Percentiles rank a stretch among this genome's conserved stretches.
phyloP scores from a whole-genome alignment of 2,113 vertebrate species.

The Stigmatopora nigra region DNA sequence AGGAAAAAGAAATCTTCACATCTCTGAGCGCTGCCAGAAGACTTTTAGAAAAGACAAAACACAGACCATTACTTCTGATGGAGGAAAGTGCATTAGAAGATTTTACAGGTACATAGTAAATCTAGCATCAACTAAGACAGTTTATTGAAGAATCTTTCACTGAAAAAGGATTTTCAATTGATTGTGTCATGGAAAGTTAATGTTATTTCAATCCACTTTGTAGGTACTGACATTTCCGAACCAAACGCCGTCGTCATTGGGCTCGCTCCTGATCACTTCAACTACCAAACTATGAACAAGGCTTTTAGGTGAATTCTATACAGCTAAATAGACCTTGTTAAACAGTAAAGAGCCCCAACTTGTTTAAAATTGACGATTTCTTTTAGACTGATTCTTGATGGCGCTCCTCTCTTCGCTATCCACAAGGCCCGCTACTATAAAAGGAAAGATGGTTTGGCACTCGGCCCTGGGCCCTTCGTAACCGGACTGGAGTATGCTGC shows the following conservation, averaged over 20 bases:
- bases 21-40: slow-evolving; percentile 88
- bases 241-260: slow-evolving; percentile 92
- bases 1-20: slow-evolving; percentile 89
- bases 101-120: slow-evolving; percentile 74
- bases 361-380: neutral
- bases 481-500: slow-evolving; percentile 83
- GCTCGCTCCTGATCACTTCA: slow-evolving; percentile 86
- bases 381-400: slow-evolving; percentile 79
- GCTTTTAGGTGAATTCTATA: slow-evolving; percentile 72
- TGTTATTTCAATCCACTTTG: slow-evolving; percentile 2
- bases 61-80: slow-evolving; percentile 84
- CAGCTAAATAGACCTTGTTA: too few species aligned
- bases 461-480: slow-evolving; percentile 92
- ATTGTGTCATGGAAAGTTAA: neutral
- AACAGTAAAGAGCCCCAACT: too few species aligned
- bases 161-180: too few species aligned
- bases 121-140: too few species aligned
- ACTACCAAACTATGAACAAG: slow-evolving; percentile 85
- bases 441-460: slow-evolving; percentile 81
- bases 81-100: slow-evolving; percentile 84
- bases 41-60: slow-evolving; percentile 77
- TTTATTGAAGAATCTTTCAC: too few species aligned
- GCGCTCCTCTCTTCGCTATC: slow-evolving; percentile 90
- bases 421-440: slow-evolving; percentile 96
- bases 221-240: slow-evolving; percentile 79